Conservation (phyloP, 2,113 vertebrate genomes). For the Aviceda subcristata region DNA sequence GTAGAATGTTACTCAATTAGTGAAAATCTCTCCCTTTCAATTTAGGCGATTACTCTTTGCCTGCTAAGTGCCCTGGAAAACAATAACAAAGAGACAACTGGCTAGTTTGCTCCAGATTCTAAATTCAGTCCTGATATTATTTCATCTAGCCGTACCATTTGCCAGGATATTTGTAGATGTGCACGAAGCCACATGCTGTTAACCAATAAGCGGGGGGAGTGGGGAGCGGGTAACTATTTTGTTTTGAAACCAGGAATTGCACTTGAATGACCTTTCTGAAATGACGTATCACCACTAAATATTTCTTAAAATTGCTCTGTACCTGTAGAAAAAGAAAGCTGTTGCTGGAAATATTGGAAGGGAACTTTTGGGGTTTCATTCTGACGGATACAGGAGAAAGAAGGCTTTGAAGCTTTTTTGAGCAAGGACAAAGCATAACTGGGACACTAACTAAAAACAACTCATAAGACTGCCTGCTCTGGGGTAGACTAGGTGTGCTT, state of each 20-base stretch:
- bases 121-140: not conserved
- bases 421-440: not conserved
- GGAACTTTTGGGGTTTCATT: not conserved
- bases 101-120: not conserved
- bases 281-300: not conserved
- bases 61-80: not conserved
- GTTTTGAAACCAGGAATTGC: not conserved
- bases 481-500: not conserved
- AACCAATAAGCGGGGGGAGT: not conserved
- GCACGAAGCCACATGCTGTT: not conserved
- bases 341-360: not conserved
- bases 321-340: not conserved
- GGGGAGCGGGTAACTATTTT: not conserved
- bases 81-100: not conserved
- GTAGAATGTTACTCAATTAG: not conserved
- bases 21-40: not conserved
- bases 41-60: not conserved
- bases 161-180: not conserved
- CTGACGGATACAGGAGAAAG: not conserved
- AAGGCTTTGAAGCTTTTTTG: not conserved
- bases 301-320: constrained; percentile 27
- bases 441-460: not conserved
- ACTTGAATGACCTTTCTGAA: constrained; percentile 2
- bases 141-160: not conserved
- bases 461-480: too few species aligned